Percentiles rank a stretch among this genome's conserved stretches.
These are phyloP conservation scores for Mongoloraphidia duomilia DNA, from an alignment of 2,888 invertebrate genomes.

Conservation along the genomic window DNA sequence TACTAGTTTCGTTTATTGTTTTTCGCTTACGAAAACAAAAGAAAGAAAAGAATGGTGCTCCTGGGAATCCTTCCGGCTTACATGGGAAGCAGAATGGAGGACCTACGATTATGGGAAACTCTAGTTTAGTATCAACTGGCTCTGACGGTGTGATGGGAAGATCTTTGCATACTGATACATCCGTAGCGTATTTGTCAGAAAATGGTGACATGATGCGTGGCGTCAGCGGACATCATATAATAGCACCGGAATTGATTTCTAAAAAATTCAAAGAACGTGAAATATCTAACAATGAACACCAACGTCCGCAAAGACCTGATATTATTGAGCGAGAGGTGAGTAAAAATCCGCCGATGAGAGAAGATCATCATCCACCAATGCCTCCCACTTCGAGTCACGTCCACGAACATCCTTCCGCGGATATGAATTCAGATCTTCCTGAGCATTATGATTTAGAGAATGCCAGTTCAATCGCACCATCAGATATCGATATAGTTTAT, in stretches of 20 bases:
- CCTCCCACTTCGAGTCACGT: slow-evolving; percentile 58
- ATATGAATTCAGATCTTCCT: slow-evolving; percentile 64
- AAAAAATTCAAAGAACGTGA: slow-evolving; percentile 83
- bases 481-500: slow-evolving; percentile 91
- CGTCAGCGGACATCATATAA: slow-evolving; percentile 60
- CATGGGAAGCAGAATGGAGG: slow-evolving; percentile 67
- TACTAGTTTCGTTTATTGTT: slow-evolving; percentile 82
- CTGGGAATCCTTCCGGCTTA: slow-evolving; percentile 51
- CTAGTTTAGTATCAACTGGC: slow-evolving; percentile 49
- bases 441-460: slow-evolving; percentile 95
- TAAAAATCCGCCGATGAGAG: slow-evolving; percentile 64
- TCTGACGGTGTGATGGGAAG: slow-evolving; percentile 55
- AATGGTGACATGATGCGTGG: slow-evolving; percentile 61
- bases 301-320: slow-evolving; percentile 77
- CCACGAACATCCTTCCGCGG: slow-evolving; percentile 60
- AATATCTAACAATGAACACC: slow-evolving; percentile 49
- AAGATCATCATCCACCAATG: slow-evolving; percentile 68
- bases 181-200: slow-evolving; percentile 56
- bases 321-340: slow-evolving; percentile 85
- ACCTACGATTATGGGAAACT: slow-evolving; percentile 51
- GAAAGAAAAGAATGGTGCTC: slow-evolving; percentile 64
- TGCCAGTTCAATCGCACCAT: slow-evolving; percentile 93
- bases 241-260: slow-evolving; percentile 72
- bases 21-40: slow-evolving; percentile 77
- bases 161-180: slow-evolving; percentile 53